Percentiles rank a stretch among this genome's conserved stretches.
phyloP scores from a whole-genome alignment of 2,113 vertebrate genomes.

The Oplegnathus fasciatus region DNA sequence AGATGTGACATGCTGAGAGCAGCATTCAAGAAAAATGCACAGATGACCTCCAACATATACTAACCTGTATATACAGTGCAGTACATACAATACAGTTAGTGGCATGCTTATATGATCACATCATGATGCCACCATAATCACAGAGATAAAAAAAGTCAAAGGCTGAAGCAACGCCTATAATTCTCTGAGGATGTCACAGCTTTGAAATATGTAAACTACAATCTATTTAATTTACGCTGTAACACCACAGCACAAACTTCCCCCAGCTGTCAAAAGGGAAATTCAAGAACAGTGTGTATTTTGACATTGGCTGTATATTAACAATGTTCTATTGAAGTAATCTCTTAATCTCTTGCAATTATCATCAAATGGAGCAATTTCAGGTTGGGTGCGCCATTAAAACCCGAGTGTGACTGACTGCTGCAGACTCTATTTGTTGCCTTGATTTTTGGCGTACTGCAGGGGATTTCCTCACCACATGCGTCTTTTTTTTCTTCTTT shows the following conservation, averaged over 20 bases:
- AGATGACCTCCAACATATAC: not conserved
- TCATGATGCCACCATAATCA: not conserved
- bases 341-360: conserved; percentile 64
- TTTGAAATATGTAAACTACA: conserved; percentile 42
- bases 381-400: conserved; percentile 67
- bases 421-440: conserved; percentile 73
- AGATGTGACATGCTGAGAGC: not conserved
- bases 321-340: conserved; percentile 39
- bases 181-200: conserved; percentile 19
- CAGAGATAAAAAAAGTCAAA: conserved; percentile 26
- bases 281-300: conserved; percentile 55
- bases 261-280: conserved; percentile 59
- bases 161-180: not conserved
- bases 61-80: not conserved
- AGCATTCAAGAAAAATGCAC: not conserved
- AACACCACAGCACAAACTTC: conserved; percentile 36
- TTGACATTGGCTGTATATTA: conserved; percentile 37
- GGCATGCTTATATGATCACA: conserved; percentile 19
- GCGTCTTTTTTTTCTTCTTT: conserved; percentile 81
- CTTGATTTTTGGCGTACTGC: conserved; percentile 80
- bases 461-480: conserved; percentile 87
- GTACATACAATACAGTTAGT: not conserved
- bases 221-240: conserved; percentile 9
- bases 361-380: conserved; percentile 69
- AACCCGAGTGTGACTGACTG: conserved; percentile 57